Base-by-base conservation (phyloP, 2,113 vertebrate species). In the Lepisosteus oculatus region DNA sequence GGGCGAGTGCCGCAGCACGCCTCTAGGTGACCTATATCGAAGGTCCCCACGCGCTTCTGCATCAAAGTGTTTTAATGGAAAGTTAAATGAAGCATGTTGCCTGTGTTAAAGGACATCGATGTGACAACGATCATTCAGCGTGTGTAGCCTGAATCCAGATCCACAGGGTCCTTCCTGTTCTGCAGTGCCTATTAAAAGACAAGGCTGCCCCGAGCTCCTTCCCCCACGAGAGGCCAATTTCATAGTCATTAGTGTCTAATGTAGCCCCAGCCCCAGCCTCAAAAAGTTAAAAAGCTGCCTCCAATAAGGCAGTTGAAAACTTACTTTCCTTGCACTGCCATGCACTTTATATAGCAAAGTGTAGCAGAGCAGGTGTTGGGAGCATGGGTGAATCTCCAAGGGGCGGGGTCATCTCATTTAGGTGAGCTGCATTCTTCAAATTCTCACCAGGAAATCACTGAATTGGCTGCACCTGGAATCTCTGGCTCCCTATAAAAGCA, bases 1-100 rank as follows among this genome's bases (percentile, higher is more conserved):
- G 5, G 44, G 9, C 68, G 41, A 61, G 17, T 59, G 57, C 45
- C 15, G 61, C 71, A 65, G 74, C 76, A 66, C 66, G 69, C 68
- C 73, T 70, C 54, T 65, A 59, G 74, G 41, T 76, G 69, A 75
- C 5, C 41, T 75, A 65, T 72, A 75, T 73, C 76, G 61, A 4
- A 17, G 54, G 59, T 51, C 69, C 68, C 59, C 51, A 15, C 15
- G 14, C 65, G 45, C 14, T 70, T 73, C 8, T 68, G 59, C 67
- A 61, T 73, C 71, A 73, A 78, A 79, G 80, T 67, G 12, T 75
- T 85, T 74, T 85, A 81, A 86, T 84, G 77, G 79, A 77, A 71
- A 76, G 75, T 68, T 69, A 74, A 78, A 81, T 72, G 77, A 80
- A 74, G 70, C 74, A 57, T 79, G 72, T 2, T 61, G 67, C 67